A percentile compares a stretch with the other conserved stretches of the same genome.
Conservation (phyloP, 2,888 invertebrate genomes). For the Euclidia mi region DNA sequence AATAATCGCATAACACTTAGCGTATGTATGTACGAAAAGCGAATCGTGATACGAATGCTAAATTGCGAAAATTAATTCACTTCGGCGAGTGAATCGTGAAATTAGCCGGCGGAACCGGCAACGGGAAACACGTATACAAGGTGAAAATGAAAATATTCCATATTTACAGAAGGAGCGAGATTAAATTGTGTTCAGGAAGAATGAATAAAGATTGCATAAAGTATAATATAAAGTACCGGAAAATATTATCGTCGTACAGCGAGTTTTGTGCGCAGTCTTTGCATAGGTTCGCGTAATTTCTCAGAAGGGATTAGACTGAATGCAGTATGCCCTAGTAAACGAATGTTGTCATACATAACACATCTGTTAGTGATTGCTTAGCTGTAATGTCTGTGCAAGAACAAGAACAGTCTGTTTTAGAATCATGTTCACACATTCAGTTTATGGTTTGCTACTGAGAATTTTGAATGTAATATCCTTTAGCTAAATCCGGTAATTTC, state of each 20-base stretch:
- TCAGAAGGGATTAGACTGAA: no score
- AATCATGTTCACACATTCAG: no score
- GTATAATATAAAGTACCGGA: not conserved
- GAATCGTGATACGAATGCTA: constrained; percentile 40
- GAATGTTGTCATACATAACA: no score
- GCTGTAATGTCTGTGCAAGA: no score
- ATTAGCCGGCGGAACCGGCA: constrained; percentile 40
- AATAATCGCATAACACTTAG: constrained; percentile 49
- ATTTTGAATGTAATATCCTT: no score
- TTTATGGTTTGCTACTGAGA: no score
- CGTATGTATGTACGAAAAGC: constrained; percentile 33
- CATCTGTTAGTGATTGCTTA: no score
- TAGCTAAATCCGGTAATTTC: no score
- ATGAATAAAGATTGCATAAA: constrained; percentile 9
- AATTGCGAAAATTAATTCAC: constrained; percentile 52
- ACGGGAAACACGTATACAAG: constrained; percentile 35
- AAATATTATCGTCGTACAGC: not conserved
- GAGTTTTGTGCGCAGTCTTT: no score
- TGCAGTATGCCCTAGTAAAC: no score
- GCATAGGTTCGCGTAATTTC: no score
- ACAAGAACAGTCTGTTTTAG: no score
- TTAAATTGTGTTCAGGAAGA: constrained; percentile 12
- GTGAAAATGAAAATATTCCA: constrained; percentile 41
- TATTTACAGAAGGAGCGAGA: constrained; percentile 17
- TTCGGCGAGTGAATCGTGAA: constrained; percentile 43